A percentile compares a stretch with the other conserved stretches of the same genome.
Conservation (phyloP, 2,113 vertebrate species). For the Hucho hucho region DNA sequence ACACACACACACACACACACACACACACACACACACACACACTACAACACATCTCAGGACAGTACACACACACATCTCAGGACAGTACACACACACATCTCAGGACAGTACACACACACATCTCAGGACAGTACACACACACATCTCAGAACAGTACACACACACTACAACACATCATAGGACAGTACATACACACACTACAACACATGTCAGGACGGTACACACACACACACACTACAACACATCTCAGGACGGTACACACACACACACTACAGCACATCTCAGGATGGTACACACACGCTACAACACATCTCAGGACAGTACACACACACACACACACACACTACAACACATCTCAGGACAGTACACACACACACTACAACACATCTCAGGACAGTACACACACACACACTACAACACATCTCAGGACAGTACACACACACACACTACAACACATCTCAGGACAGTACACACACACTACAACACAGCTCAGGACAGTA, state of each 20-base stretch:
- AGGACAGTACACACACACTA: neutral
- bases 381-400: neutral
- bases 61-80: neutral
- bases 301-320: neutral
- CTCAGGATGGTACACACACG: neutral
- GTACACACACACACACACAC: neutral
- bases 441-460: neutral
- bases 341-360: neutral
- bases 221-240: neutral
- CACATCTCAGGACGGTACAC: neutral
- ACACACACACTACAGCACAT: neutral
- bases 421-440: neutral
- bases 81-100: no score
- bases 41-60: neutral
- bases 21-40: neutral
- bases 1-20: neutral
- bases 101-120: conserved; percentile 48
- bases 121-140: conserved; percentile 48
- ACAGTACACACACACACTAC: conserved; percentile 50
- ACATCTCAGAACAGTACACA: conserved; percentile 50
- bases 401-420: neutral
- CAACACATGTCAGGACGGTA: accelerated
- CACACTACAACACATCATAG: no score
- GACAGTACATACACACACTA: neutral
- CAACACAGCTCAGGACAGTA: accelerated